phyloP scores from a whole-genome alignment of 2,113 vertebrate species.

The Myotis lucifugus region DNA sequence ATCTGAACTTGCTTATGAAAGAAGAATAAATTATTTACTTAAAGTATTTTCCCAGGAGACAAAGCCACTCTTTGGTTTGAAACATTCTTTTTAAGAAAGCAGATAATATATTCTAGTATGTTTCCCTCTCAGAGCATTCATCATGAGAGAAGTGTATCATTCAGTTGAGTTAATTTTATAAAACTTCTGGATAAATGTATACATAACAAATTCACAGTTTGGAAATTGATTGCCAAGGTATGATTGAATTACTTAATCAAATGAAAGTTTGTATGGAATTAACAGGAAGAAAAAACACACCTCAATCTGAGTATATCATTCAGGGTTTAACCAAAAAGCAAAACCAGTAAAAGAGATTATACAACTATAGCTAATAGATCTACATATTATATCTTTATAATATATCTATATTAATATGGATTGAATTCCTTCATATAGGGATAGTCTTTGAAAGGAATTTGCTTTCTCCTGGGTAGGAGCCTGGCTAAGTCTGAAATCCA shows the following conservation, averaged over 20 bases:
- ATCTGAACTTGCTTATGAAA: background rate
- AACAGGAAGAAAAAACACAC: background rate
- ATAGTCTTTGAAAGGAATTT: background rate
- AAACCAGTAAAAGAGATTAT: background rate
- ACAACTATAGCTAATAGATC: background rate
- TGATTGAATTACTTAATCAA: background rate
- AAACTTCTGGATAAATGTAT: background rate
- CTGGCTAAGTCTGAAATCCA: background rate
- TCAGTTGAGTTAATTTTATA: background rate
- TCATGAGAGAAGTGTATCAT: background rate
- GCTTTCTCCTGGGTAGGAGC: background rate
- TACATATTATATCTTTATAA: too few relatives aligned
- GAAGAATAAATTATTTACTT: background rate
- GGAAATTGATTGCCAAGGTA: background rate
- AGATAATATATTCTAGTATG: background rate
- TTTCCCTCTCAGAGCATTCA: background rate
- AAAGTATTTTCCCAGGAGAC: constrained; percentile 20
- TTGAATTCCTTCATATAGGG: background rate
- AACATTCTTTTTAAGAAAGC: background rate
- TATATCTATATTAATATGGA: background rate
- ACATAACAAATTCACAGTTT: background rate
- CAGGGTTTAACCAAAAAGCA: background rate
- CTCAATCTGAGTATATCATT: background rate
- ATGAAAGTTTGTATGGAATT: background rate
- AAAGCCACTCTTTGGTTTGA: background rate